These are phyloP conservation scores for Lerema accius DNA, from an alignment of 1,140 invertebrate genomes.

Conservation along the genomic window DNA sequence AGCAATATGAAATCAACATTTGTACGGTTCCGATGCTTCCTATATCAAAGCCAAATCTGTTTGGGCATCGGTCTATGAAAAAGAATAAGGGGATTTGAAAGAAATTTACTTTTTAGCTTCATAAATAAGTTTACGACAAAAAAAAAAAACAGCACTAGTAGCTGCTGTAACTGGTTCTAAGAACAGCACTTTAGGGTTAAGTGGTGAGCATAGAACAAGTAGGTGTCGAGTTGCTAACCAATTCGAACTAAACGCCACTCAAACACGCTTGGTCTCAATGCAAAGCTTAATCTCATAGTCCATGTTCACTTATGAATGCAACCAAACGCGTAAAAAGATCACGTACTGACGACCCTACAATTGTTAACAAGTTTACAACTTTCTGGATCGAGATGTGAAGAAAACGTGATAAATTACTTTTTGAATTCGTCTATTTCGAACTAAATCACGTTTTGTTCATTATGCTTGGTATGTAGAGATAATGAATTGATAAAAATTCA, in stretches of 20 bases:
- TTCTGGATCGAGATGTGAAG: conserved; percentile 23
- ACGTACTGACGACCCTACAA: conserved; percentile 31
- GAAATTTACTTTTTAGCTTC: not conserved
- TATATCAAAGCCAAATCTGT: too few relatives aligned
- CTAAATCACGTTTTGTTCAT: not conserved
- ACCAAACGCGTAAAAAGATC: conserved; percentile 20
- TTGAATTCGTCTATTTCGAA: not conserved
- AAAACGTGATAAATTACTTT: conserved; percentile 28
- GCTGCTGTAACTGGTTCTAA: conserved; percentile 9
- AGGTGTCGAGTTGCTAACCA: conserved; percentile 31
- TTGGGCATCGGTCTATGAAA: too few relatives aligned
- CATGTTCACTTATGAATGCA: conserved; percentile 29
- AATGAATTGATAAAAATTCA: too few relatives aligned
- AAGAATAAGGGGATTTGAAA: too few relatives aligned
- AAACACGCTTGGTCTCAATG: conserved; percentile 28
- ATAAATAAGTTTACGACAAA: not conserved
- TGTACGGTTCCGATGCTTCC: too few relatives aligned
- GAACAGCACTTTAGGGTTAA: conserved; percentile 13
- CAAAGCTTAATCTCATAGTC: conserved; percentile 9
- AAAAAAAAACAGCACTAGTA: not conserved
- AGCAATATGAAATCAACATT: too few relatives aligned
- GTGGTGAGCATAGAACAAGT: conserved; percentile 12
- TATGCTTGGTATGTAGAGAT: too few relatives aligned
- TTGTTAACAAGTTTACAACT: conserved; percentile 33
- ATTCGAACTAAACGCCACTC: conserved; percentile 27